Evolutionary conservation across 1,140 invertebrate species (phyloP).

Genomic region (Orius laevigatus): DNA sequence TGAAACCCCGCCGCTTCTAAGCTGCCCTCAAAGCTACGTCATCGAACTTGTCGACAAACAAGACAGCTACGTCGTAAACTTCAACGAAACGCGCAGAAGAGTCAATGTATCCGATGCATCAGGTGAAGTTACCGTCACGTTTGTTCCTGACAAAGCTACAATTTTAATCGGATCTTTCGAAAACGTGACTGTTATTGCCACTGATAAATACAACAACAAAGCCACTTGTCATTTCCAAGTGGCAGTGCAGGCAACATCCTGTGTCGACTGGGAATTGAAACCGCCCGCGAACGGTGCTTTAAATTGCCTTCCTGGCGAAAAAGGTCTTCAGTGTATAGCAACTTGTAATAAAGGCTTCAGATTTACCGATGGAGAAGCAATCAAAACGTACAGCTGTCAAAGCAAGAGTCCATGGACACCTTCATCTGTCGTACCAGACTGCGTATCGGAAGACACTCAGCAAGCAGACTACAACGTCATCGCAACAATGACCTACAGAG

Average conservation of each 20-base stretch:
- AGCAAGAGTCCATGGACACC: slow-evolving; percentile 25
- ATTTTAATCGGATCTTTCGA: slow-evolving; percentile 83
- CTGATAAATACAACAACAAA: slow-evolving; percentile 75
- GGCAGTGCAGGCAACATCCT: slow-evolving; percentile 80
- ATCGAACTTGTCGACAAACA: slow-evolving; percentile 80
- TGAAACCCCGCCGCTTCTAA: slow-evolving; percentile 81
- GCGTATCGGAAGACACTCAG: slow-evolving; percentile 52
- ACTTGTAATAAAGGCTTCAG: slow-evolving; percentile 74
- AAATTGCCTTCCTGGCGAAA: slow-evolving; percentile 69
- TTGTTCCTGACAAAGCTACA: slow-evolving; percentile 68
- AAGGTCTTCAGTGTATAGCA: slow-evolving; percentile 74
- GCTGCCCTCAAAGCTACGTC: slow-evolving; percentile 90
- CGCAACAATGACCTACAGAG: slow-evolving; percentile 72
- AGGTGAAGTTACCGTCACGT: slow-evolving; percentile 67
- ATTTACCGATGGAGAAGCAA: slow-evolving; percentile 70
- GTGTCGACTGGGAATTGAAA: slow-evolving; percentile 84
- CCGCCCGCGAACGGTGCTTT: slow-evolving; percentile 73
- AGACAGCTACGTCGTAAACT: slow-evolving; percentile 78
- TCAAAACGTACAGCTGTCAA: slow-evolving; percentile 73
- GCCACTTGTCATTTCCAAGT: slow-evolving; percentile 88
- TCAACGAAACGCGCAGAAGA: slow-evolving; percentile 73
- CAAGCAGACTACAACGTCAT: slow-evolving; percentile 86
- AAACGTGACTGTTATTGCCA: slow-evolving; percentile 84
- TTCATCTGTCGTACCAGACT: neutral
- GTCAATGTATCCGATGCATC: slow-evolving; percentile 81